Base-by-base conservation (phyloP, 2,888 invertebrate species). In the Drosophila acutilabella region DNA sequence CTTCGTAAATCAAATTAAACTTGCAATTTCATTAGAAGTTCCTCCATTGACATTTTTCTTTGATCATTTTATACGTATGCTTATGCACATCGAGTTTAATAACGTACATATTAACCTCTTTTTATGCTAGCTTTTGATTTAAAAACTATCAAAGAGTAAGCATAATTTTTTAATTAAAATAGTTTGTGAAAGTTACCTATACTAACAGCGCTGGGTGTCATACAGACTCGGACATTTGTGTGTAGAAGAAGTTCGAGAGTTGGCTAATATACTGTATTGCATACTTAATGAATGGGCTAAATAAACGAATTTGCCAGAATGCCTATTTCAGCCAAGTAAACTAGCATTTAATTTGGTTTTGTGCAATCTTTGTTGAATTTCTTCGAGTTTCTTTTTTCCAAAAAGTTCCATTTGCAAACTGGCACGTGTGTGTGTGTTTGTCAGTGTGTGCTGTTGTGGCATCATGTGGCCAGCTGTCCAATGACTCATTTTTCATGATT, bases 31-130 rank as follows among this genome's bases (percentile, higher is more conserved):
- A 64, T 57, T 68, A 56, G 40, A n/a, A 36, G 48, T 47, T 47
- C 40, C 14, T 20, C 11, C 14, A 11, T 20, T 53, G 42, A 30
- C 30, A 7, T 56, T 65, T 45, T 56, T 26, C 41, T 53, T 57
- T 53, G 61, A 14, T 11, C 41, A 18, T 51, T 62, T 40, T 42
- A 64, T 69, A 50, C 70, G 56, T 69, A 65, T 50, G 68, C 74
- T 79, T 79, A 86, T 86, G 84, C 84, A 86, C 54, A 87, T 75
- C 60, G 65, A 71, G 75, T 81, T 78, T 87, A 84, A 84, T 87
- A 75, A 62, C 18, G 33, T 16, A 40, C 44, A 45, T 10, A 14
- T 36, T 18, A 6, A 16, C 14, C 16, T 3, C 20, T 33, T 18
- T 16, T 6, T 2, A 3, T 50, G 18, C 33, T 33, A 13, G 13